These are phyloP conservation scores for Yasuhikotakia modesta DNA, from an alignment of 2,797 vertebrate genomes.

Conservation along the genomic window DNA sequence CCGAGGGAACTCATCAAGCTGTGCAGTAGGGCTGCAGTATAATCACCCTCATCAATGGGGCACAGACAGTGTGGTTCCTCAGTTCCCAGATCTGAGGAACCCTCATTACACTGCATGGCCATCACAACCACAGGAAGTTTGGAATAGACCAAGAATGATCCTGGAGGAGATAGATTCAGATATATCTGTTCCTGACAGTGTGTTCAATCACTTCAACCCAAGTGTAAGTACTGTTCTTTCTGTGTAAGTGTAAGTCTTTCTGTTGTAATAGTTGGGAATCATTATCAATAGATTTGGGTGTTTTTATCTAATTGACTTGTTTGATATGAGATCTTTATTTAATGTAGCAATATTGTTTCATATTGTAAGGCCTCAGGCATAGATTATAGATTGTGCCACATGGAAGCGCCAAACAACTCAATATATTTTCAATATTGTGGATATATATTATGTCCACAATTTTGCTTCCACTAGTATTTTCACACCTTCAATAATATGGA, in stretches of 20 bases:
- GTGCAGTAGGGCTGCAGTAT: conserved; percentile 3
- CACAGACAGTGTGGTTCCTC: conserved; percentile 1
- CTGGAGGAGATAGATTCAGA: conserved; percentile 40
- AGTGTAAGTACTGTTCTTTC: conserved; percentile 15
- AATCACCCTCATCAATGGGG: conserved; percentile 9
- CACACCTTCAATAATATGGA: too few relatives aligned
- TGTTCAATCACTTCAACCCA: conserved; percentile 67
- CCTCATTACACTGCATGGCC: conserved; percentile 76
- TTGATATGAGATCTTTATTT: too few relatives aligned
- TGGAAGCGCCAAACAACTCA: too few relatives aligned
- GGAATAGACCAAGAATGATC: conserved; percentile 67
- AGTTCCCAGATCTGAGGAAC: conserved; percentile 69
- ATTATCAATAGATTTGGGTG: neutral
- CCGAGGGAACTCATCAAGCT: conserved; percentile 4
- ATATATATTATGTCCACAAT: too few relatives aligned
- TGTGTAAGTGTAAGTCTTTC: neutral
- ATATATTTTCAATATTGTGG: too few relatives aligned
- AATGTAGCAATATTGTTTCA: too few relatives aligned
- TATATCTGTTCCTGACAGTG: conserved; percentile 68
- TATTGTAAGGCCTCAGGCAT: too few relatives aligned
- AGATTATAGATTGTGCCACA: too few relatives aligned
- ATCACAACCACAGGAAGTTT: conserved; percentile 63
- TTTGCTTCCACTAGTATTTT: neutral
- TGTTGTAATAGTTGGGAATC: conserved; percentile 71
- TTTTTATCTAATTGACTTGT: too few relatives aligned